phyloP scores from a whole-genome alignment of 2,113 vertebrate genomes.

The Hirundichthys speculiger region DNA sequence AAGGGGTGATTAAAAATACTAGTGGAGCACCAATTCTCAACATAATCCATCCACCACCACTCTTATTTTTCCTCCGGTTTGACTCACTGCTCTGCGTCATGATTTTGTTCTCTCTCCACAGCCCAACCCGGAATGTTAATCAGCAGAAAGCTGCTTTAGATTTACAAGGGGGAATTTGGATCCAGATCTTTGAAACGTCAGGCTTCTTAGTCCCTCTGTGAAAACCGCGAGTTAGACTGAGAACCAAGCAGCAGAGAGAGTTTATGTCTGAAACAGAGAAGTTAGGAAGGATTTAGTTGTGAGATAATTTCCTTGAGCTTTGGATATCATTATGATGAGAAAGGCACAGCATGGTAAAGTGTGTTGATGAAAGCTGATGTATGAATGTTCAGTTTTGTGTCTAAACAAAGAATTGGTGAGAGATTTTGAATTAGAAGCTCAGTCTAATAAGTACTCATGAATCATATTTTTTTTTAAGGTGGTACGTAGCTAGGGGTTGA shows the following conservation, averaged over 20 bases:
- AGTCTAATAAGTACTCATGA: no score
- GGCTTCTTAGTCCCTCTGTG: slow-evolving; percentile 43
- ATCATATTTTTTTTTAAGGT: not conserved
- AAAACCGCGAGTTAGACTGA: slow-evolving; percentile 31
- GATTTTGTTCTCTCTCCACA: slow-evolving; percentile 27
- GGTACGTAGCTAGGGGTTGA: not conserved
- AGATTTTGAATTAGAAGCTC: no score
- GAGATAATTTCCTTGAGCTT: not conserved
- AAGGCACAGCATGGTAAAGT: not conserved
- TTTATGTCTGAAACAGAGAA: slow-evolving; percentile 4
- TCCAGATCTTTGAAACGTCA: slow-evolving; percentile 57
- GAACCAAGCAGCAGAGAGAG: slow-evolving; percentile 35
- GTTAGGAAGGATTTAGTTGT: not conserved
- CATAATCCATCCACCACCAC: slow-evolving; percentile 17
- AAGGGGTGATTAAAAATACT: not conserved
- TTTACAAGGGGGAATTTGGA: slow-evolving; percentile 65
- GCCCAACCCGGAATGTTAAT: slow-evolving; percentile 68
- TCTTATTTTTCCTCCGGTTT: slow-evolving; percentile 36
- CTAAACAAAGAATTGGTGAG: not conserved
- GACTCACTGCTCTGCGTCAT: slow-evolving; percentile 53
- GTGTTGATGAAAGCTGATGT: slow-evolving; percentile 23
- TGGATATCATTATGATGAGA: not conserved
- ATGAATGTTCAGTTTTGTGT: not conserved
- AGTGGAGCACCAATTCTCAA: slow-evolving; percentile 31
- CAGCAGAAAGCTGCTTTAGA: slow-evolving; percentile 73